Base-by-base conservation (phyloP, 2,888 invertebrate species). In the Sepioteuthis lessoniana region DNA sequence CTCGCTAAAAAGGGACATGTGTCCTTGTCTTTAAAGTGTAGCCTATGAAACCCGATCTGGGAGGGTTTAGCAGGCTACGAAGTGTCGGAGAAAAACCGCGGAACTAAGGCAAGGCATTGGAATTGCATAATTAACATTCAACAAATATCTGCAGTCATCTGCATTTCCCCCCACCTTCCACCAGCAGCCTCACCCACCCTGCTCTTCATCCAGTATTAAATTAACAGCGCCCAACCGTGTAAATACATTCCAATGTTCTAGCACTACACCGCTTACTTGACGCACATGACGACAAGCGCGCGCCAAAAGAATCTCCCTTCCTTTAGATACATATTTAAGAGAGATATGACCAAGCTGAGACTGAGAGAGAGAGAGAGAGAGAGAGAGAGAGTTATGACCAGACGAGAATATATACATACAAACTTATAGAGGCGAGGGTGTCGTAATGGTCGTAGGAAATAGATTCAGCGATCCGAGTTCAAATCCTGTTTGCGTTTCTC, bases 71-170 rank as follows among this genome's bases (percentile, higher is more conserved):
- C 55, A 25, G 25, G 25, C 21, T 21, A 5, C 16, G 21, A 55
- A 55, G 25, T 55, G 55, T 25, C 55, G 55, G 28, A 0, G 31
- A 76, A n/a, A 16, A 76, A 76, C 4, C 60, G 25, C 60, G 60
- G 60, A 60, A n/a, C 76, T n/a, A 16, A 76, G n/a, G 76, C 76
- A n/a, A 76, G n/a, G n/a, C 76, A n/a, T 8, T 76, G 76, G 31
- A 31, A 76, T n/a, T n/a, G 76, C n/a, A n/a, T 76, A 76, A 76
- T 76, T 76, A 76, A 76, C 76, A 76, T 76, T 76, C 76, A 76
- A 76, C n/a, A 13, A n/a, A 76, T 76, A 76, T n/a, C n/a, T 76
- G 10, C 10, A 76, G 76, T 76, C n/a, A 21, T 31, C 31, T 60
- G 60, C 60, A 28, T 60, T 21, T 28, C 60, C 10, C 8, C 25